Base-by-base conservation (phyloP, 2,888 invertebrate genomes). In the Melanostoma scalare region DNA sequence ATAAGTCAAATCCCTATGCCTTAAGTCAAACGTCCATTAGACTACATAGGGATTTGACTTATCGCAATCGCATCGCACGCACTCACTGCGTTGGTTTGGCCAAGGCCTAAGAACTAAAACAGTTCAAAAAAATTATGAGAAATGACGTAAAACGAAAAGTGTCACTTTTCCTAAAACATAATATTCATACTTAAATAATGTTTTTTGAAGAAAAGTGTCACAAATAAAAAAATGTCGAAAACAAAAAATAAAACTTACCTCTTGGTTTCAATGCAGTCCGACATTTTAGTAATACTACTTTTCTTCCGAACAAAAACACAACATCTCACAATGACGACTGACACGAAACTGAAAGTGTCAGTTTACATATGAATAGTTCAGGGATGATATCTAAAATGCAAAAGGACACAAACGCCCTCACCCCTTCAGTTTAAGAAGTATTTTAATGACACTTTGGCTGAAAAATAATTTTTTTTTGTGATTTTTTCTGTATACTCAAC, bases 101-200 rank as follows among this genome's bases (percentile, higher is more conserved):
- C n/a, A n/a, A n/a, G n/a, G 46, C 4, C 1, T 46, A 46, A 46
- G 46, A 5, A 46, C 46, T 46, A 46, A 46, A 20, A 10, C 6
- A 10, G 20, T 46, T 4, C 4, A 5, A 5, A 10, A 46, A 46
- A 46, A 9, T 46, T 3, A n/a, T 46, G 46, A n/a, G 46, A 2
- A 46, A 46, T 20, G 46, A 46, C 10, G 46, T 10, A 46, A 10
- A 46, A 46, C 10, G 46, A 46, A 20, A 46, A 46, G 46, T 46
- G 46, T 46, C 46, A 46, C 46, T 46, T 46, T 46, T 10, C 46
- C 46, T 46, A 46, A 46, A 46, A 46, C 10, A 20, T 46, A 46
- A 46, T 46, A 20, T 10, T 46, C 10, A 46, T 46, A 46, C 46
- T 46, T 46, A 3, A 46, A 10, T 46, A n/a, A 46, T 46, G 20